Percentiles rank a stretch among this genome's conserved stretches.
These are phyloP conservation scores for Prionchulus punctatus DNA, from an alignment of 2,888 invertebrate genomes.

Conservation along the genomic window DNA sequence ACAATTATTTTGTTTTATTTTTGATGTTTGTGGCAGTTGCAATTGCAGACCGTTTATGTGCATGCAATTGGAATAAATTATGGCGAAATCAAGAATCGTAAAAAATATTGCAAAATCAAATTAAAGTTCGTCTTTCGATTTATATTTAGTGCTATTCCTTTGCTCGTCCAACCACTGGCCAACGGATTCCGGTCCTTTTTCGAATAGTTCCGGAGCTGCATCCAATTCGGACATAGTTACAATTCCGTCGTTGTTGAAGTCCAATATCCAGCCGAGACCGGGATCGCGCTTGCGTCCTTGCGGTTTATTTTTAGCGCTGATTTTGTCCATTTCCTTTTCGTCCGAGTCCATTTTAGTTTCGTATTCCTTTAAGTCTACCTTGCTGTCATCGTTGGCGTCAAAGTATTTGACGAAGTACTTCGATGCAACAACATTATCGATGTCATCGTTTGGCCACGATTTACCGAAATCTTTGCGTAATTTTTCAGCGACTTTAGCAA, in stretches of 20 bases:
- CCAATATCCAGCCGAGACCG: slow-evolving; percentile 28
- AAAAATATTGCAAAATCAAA: no score
- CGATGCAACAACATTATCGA: slow-evolving; percentile 25
- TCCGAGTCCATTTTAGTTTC: background rate
- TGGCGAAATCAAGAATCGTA: no score
- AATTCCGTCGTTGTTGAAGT: slow-evolving; percentile 30
- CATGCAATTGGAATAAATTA: no score
- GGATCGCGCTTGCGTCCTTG: slow-evolving; percentile 25
- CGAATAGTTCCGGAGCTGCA: slow-evolving; percentile 6
- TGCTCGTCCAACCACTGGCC: background rate
- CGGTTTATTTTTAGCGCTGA: slow-evolving; percentile 7
- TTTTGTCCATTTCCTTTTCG: background rate
- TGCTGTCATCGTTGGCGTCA: slow-evolving; percentile 23
- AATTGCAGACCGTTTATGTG: no score
- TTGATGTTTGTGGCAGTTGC: no score
- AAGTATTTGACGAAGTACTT: slow-evolving; percentile 29
- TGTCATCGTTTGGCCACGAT: slow-evolving; percentile 27
- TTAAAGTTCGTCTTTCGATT: no score
- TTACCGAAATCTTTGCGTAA: slow-evolving; percentile 27
- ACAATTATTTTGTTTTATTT: no score
- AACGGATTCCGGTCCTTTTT: background rate
- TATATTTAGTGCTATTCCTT: background rate
- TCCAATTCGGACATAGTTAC: slow-evolving; percentile 22
- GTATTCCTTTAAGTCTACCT: slow-evolving; percentile 3
- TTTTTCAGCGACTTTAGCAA: slow-evolving; percentile 18